Evolutionary conservation across 2,113 vertebrate species (phyloP).

Genomic region (Tachysurus vachellii): DNA sequence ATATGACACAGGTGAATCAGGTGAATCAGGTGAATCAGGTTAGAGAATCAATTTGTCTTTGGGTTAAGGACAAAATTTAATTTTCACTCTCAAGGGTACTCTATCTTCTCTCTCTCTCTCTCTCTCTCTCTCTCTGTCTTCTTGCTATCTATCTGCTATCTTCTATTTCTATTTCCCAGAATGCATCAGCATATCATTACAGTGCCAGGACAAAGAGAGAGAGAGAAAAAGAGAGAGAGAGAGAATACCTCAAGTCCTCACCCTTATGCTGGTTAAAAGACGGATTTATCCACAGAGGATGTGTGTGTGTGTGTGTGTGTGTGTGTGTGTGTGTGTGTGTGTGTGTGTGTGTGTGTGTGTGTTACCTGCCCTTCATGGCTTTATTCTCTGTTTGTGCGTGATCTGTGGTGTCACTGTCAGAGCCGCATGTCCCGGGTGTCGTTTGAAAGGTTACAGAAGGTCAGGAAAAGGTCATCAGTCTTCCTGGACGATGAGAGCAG

Average conservation of each 20-base stretch:
- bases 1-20: slow-evolving; percentile 29
- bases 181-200: slow-evolving; percentile 63
- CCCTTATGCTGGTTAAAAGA: background rate
- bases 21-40: slow-evolving; percentile 51
- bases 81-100: slow-evolving; percentile 64
- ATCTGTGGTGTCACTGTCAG: slow-evolving; percentile 48
- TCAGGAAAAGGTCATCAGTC: slow-evolving; percentile 8
- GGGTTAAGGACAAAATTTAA: slow-evolving; percentile 63
- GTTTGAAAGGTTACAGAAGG: slow-evolving; percentile 36
- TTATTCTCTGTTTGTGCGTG: slow-evolving; percentile 28
- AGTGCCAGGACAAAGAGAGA: slow-evolving; percentile 17
- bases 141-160: slow-evolving; percentile 2
- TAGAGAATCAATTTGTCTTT: slow-evolving; percentile 63
- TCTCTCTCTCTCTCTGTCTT: no score
- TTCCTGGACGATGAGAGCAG: background rate
- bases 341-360: slow-evolving; percentile 19
- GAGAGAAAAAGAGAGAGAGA: slow-evolving; percentile 8
- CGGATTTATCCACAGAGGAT: background rate
- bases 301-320: slow-evolving; percentile 3
- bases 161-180: slow-evolving; percentile 62
- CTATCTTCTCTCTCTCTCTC: background rate
- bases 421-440: slow-evolving; percentile 41
- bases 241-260: background rate
- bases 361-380: slow-evolving; percentile 47
- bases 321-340: background rate